phyloP scores from a whole-genome alignment of 2,113 vertebrate genomes.

The Clarias batrachus region DNA sequence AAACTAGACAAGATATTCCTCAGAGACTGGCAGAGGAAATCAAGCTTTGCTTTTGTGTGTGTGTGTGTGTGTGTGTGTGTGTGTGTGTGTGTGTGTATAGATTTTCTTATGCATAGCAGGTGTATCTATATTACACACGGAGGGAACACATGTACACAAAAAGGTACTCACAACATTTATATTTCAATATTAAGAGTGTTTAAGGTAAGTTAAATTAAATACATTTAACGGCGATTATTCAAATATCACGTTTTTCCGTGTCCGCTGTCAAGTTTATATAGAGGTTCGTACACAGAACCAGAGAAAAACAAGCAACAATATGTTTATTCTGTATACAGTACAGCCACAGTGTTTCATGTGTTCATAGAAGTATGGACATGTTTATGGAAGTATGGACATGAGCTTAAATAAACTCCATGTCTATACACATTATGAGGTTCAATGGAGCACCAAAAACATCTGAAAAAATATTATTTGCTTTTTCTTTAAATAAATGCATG shows the following conservation, averaged over 20 bases:
- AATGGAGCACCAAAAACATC: neutral
- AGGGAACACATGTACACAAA: neutral
- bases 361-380: neutral
- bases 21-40: constrained; percentile 28
- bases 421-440: neutral
- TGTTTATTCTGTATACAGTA: neutral
- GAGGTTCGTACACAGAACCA: neutral
- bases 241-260: neutral
- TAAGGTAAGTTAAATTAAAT: neutral
- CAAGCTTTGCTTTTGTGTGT: constrained; percentile 36
- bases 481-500: neutral
- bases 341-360: neutral
- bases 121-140: constrained; percentile 33
- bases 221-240: neutral
- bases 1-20: constrained; percentile 37
- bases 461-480: too few species aligned
- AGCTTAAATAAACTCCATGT: neutral
- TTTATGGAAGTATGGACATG: neutral
- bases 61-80: neutral
- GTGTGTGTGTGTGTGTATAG: constrained; percentile 4
- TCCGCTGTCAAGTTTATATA: neutral
- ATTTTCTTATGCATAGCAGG: constrained; percentile 15
- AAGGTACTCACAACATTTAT: neutral
- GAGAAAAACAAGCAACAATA: neutral
- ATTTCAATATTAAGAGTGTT: neutral